Evolutionary conservation across 64 coral and sea anemone genomes (phyloP), one percentile per base, ranked within the genome.

Genomic region (Orbicella faveolata): DNA sequence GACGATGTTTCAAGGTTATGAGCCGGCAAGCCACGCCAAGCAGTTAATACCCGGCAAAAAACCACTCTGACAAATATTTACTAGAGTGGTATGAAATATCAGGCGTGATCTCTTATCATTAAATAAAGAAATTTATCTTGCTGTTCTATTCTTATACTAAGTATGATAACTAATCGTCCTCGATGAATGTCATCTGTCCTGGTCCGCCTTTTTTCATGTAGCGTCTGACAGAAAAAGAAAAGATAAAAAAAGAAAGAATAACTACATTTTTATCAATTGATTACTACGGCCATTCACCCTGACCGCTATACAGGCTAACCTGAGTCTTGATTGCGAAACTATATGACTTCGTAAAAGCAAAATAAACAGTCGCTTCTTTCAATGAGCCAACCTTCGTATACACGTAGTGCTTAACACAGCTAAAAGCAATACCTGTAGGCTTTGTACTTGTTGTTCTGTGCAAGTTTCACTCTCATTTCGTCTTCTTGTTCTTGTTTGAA

Each of bases 371-470:
- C 36, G 15, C 72, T 14, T 21, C 18, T 59, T 59, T 59, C 15
- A 59, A 66, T 9, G 35, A 20, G 34, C 10, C 36, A 6, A 52
- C 14, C 37, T 26, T 23, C 23, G 4, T 52, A 52, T 2, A 30
- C 30, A 30, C 30, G 30, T 30, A 10, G 34, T 23, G 48, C 30
- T 26, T 8, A 70, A n/a, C 25, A 70, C 25, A 26, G 33, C 14
- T 74, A 23, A 65, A 20, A 41, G 20, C 34, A 68, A 74, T 84
- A 98, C 96, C 96, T 98, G 83, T 98, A 98, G 17, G 96, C 94
- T 86, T 98, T 98, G 81, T 91, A 98, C 72, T 95, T 98, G 80
- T 95, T 98, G 79, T 91, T 98, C 81, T 95, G 96, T 68, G 96
- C 96, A 11, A 98, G 79, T 65, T 98, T 90, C 69, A 92, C 79